Conservation (phyloP, 1,140 invertebrate genomes). For the Cecropterus lyciades region DNA sequence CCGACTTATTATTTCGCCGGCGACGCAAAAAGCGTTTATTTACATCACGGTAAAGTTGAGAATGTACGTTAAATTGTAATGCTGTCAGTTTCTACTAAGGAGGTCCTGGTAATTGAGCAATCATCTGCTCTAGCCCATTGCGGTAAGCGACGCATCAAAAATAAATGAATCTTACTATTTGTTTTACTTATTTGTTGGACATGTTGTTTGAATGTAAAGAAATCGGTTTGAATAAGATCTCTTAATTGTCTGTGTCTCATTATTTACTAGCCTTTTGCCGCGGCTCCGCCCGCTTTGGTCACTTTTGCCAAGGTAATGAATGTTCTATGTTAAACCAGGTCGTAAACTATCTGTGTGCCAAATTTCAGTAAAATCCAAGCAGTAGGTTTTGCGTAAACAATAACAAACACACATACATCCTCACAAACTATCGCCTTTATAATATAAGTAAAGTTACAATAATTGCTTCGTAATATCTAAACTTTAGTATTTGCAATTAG, state of each 20-base stretch:
- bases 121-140: constrained; percentile 80
- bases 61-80: constrained; percentile 26
- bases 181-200: constrained; percentile 62
- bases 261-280: too few relatives aligned
- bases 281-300: too few relatives aligned
- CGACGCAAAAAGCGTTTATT: constrained; percentile 49
- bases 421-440: too few relatives aligned
- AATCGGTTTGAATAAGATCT: constrained; percentile 38
- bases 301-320: too few relatives aligned
- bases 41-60: constrained; percentile 46
- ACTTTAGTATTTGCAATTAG: too few relatives aligned
- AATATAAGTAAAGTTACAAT: too few relatives aligned
- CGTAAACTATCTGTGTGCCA: too few relatives aligned
- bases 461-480: too few relatives aligned
- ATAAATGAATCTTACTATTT: constrained; percentile 80
- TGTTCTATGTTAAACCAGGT: too few relatives aligned
- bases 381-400: too few relatives aligned
- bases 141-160: constrained; percentile 76
- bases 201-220: constrained; percentile 49
- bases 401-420: too few relatives aligned
- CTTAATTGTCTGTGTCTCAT: constrained; percentile 2
- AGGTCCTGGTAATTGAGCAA: constrained; percentile 83
- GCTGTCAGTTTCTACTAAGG: constrained; percentile 75
- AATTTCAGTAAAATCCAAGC: too few relatives aligned
- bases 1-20: constrained; percentile 58